Evolutionary conservation across 1,140 invertebrate genomes (phyloP).

Genomic region (Acarapis woodi): DNA sequence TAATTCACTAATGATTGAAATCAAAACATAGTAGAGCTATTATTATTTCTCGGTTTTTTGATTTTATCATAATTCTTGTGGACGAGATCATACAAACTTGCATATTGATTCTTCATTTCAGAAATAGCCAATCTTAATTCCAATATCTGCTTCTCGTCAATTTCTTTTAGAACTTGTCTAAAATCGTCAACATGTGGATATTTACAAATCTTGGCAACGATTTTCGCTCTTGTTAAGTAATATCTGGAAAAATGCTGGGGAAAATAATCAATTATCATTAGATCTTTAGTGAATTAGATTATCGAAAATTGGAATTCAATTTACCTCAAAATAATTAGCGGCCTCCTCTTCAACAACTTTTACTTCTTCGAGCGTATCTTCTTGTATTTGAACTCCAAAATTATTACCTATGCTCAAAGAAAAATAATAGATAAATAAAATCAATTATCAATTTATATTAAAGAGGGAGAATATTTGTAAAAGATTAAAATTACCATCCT

Average conservation of each 20-base stretch:
- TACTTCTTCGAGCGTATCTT: slow-evolving; percentile 1
- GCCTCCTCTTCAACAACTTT: background rate
- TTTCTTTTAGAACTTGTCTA: background rate
- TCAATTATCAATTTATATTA: too few species aligned
- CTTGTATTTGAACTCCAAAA: background rate
- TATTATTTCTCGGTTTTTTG: background rate
- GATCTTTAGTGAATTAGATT: too few species aligned
- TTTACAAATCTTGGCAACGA: background rate
- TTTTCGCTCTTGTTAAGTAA: background rate
- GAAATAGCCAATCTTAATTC: background rate
- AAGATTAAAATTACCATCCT: too few species aligned
- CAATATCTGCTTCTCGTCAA: background rate
- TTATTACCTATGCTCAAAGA: too few species aligned
- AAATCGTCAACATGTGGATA: slow-evolving; percentile 1
- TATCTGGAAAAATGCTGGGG: slow-evolving; percentile 1
- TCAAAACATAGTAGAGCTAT: slow-evolving; percentile 1
- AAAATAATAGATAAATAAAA: too few species aligned
- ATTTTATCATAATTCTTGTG: slow-evolving; percentile 1
- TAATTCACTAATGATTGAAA: too few species aligned
- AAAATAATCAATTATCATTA: too few species aligned
- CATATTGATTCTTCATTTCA: background rate
- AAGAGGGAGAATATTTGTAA: too few species aligned
- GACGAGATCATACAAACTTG: background rate
- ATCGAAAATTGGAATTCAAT: too few species aligned
- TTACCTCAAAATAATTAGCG: background rate